These are phyloP conservation scores for Malurus elegans DNA, from an alignment of 2,113 vertebrate genomes.

Conservation along the genomic window DNA sequence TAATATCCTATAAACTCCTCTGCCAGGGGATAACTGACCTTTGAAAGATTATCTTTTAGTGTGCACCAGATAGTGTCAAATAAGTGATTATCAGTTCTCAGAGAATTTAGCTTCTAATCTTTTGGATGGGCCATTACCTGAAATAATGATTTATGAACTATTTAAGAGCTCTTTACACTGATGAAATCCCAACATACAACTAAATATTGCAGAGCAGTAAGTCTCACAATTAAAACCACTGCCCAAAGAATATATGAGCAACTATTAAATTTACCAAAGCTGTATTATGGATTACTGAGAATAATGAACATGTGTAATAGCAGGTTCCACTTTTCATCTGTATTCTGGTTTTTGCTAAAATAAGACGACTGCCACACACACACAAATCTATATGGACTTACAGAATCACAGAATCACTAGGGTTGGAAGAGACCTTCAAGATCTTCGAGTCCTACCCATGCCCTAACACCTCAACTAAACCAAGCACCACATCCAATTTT, in stretches of 20 bases:
- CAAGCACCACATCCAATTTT: too few species aligned
- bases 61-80: not conserved
- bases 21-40: not conserved
- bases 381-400: not conserved
- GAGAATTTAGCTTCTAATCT: not conserved
- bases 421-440: too few species aligned
- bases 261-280: not conserved
- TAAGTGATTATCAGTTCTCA: not conserved
- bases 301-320: not conserved
- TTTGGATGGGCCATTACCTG: not conserved
- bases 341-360: not conserved
- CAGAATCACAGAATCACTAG: too few species aligned
- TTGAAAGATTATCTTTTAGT: not conserved
- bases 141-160: not conserved
- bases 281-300: not conserved
- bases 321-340: not conserved
- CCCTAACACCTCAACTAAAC: too few species aligned
- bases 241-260: not conserved
- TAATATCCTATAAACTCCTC: constrained; percentile 22
- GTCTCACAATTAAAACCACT: not conserved
- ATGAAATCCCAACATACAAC: not conserved
- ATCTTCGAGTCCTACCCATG: too few species aligned
- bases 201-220: not conserved
- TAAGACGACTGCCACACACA: not conserved
- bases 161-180: not conserved